phyloP scores from a whole-genome alignment of 92 coral and sea anemone genomes.

The Epizoanthus ramosus region DNA sequence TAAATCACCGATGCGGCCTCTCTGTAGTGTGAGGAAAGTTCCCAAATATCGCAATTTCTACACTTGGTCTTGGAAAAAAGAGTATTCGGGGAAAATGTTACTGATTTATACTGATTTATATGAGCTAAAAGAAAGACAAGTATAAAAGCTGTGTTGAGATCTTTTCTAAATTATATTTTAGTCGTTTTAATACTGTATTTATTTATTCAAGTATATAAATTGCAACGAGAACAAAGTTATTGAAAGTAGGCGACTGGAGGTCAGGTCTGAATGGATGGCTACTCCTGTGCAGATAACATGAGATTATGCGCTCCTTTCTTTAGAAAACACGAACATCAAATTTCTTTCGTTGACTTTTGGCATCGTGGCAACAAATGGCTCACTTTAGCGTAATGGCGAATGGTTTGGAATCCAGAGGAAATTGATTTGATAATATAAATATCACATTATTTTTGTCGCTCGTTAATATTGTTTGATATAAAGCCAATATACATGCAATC shows the following conservation, averaged over 20 bases:
- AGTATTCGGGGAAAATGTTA: too few species aligned
- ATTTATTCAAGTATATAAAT: neutral
- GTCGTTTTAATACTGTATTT: neutral
- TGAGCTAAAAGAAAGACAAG: too few species aligned
- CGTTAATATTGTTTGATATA: too few species aligned
- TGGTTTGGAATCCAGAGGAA: neutral
- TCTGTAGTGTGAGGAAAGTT: too few species aligned
- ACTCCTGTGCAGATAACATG: neutral
- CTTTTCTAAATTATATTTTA: neutral
- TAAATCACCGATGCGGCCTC: neutral
- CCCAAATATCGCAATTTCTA: too few species aligned
- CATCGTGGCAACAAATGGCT: neutral
- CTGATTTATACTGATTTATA: too few species aligned
- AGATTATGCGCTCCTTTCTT: neutral
- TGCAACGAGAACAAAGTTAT: neutral
- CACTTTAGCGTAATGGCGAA: neutral
- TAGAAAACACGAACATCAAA: neutral
- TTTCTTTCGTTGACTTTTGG: neutral
- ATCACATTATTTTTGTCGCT: neutral
- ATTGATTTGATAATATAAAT: neutral
- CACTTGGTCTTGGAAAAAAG: too few species aligned
- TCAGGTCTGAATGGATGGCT: neutral
- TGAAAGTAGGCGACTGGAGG: neutral
- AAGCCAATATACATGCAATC: too few species aligned
- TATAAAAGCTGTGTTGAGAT: neutral